Percentiles rank a stretch among this genome's conserved stretches.
phyloP scores from a whole-genome alignment of 2,888 invertebrate genomes.

The Drosophila incognita region DNA sequence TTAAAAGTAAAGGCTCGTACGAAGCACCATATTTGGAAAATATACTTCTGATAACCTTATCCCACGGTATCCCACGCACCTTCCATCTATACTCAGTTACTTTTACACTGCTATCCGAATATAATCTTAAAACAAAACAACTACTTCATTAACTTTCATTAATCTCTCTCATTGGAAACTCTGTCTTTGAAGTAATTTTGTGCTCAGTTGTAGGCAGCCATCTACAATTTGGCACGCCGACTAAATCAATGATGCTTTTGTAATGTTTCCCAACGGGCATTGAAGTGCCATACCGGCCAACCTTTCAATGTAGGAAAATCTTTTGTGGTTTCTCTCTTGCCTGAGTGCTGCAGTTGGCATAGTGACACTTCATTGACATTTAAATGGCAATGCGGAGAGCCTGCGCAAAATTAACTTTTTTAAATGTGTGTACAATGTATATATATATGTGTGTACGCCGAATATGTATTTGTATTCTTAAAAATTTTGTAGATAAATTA shows the following conservation, averaged over 20 bases:
- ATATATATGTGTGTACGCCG: not conserved
- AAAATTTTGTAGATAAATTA: not conserved
- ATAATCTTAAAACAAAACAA: not conserved
- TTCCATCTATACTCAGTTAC: no score
- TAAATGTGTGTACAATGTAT: not conserved
- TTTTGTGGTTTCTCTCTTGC: constrained; percentile 18
- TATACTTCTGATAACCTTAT: not conserved
- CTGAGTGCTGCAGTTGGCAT: constrained; percentile 7
- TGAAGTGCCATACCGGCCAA: constrained; percentile 6
- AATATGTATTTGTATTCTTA: not conserved
- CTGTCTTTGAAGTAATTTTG: not conserved
- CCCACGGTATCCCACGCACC: not conserved
- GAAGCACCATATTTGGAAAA: not conserved
- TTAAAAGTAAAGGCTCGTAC: not conserved
- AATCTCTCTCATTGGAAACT: not conserved
- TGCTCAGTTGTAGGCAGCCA: constrained; percentile 1
- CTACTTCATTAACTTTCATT: not conserved
- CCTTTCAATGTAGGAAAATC: constrained; percentile 3
- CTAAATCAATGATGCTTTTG: constrained; percentile 41
- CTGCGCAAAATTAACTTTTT: constrained; percentile 1
- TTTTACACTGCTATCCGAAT: not conserved
- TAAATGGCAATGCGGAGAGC: constrained; percentile 6
- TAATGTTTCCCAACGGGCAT: constrained; percentile 11
- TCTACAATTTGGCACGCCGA: constrained; percentile 33
- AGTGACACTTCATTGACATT: constrained; percentile 9